phyloP scores from a whole-genome alignment of 2,113 vertebrate genomes.

The human (Homo sapiens) region DNA sequence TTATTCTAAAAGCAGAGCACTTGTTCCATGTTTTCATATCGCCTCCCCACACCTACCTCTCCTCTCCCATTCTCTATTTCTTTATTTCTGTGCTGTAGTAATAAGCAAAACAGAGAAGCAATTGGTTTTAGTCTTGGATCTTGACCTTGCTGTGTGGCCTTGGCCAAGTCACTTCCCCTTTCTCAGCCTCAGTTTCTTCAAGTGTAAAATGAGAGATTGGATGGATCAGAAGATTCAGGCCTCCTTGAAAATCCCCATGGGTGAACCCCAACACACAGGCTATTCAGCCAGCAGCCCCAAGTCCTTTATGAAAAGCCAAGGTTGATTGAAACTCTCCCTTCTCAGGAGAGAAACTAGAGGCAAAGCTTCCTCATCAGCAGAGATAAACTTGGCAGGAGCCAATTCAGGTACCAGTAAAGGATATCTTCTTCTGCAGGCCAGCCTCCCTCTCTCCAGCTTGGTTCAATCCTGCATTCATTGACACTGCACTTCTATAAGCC shows the following conservation, averaged over 20 bases:
- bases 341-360: background rate
- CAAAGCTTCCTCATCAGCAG: background rate
- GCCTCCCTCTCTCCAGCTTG: background rate
- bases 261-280: background rate
- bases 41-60: background rate
- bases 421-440: background rate
- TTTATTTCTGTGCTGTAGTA: background rate
- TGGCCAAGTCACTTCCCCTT: background rate
- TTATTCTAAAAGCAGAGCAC: background rate
- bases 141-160: background rate
- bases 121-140: background rate
- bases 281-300: rapidly evolving
- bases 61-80: background rate
- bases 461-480: background rate
- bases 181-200: background rate
- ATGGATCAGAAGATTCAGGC: background rate
- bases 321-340: background rate
- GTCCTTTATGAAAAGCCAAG: background rate
- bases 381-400: background rate
- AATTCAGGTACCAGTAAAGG: background rate
- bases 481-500: background rate
- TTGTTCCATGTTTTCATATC: rapidly evolving
- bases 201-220: background rate
- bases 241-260: background rate
- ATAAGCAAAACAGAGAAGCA: background rate